phyloP scores from a whole-genome alignment of 2,797 vertebrate genomes.

The Sebastes baramenuke region DNA sequence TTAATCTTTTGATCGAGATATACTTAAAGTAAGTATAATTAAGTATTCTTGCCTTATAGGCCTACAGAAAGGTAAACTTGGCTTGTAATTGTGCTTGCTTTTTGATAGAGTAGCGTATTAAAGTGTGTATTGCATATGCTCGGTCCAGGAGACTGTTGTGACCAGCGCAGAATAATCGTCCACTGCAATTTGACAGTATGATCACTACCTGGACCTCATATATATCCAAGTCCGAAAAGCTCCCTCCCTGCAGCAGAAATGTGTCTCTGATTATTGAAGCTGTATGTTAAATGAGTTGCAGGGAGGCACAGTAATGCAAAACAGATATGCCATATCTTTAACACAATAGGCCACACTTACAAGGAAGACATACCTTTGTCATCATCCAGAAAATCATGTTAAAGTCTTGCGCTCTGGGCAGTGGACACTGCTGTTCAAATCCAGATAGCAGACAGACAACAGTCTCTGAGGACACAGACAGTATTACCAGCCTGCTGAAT shows the following conservation, averaged over 20 bases:
- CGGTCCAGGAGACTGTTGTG: constrained; percentile 1
- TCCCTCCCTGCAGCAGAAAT: constrained; percentile 69
- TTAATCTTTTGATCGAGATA: too few species aligned
- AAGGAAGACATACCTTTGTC: constrained; percentile 71
- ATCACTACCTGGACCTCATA: constrained; percentile 48
- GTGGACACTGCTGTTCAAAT: constrained; percentile 40
- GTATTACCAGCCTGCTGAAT: constrained; percentile 57
- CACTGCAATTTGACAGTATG: constrained; percentile 48
- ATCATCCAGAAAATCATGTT: constrained; percentile 73
- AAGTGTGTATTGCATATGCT: constrained; percentile 1
- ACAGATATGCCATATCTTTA: constrained; percentile 74
- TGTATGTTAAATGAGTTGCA: constrained; percentile 61
- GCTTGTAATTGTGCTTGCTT: too few species aligned
- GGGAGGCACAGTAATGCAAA: constrained; percentile 75
- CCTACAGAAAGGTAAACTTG: too few species aligned
- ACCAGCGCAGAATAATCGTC: constrained; percentile 9
- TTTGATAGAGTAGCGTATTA: too few species aligned
- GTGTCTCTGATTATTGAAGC: constrained; percentile 77
- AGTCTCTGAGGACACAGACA: constrained; percentile 59
- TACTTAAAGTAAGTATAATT: too few species aligned
- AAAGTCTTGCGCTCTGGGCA: constrained; percentile 60
- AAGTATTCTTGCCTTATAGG: too few species aligned
- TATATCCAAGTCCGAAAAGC: constrained; percentile 26
- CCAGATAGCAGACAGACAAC: constrained; percentile 45
- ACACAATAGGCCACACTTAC: constrained; percentile 62